phyloP scores from a whole-genome alignment of 2,113 vertebrate genomes.

The Xiphophorus hellerii region DNA sequence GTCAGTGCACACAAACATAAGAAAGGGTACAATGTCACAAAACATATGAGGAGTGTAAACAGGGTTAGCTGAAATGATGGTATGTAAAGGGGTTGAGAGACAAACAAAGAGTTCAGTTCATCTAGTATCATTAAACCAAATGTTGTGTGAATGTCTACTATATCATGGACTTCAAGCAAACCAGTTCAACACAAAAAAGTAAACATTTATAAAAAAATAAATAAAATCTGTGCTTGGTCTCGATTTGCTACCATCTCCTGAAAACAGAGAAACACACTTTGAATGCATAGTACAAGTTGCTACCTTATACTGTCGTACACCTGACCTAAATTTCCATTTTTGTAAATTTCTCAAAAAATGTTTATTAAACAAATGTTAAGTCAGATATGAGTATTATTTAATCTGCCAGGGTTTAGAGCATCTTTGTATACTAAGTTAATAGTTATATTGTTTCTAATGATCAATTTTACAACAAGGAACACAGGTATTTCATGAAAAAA shows the following conservation, averaged over 20 bases:
- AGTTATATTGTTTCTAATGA: background rate
- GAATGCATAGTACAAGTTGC: background rate
- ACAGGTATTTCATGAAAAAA: background rate
- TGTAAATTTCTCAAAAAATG: background rate
- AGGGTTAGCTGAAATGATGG: background rate
- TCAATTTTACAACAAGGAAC: background rate
- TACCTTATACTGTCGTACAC: background rate
- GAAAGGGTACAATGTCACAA: background rate
- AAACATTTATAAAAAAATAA: too few relatives aligned
- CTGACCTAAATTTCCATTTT: background rate
- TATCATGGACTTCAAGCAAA: background rate
- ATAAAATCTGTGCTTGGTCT: background rate
- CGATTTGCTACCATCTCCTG: background rate
- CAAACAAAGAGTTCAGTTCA: too few relatives aligned
- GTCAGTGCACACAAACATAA: slow-evolving; percentile 3
- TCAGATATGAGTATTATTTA: background rate
- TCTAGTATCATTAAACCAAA: background rate
- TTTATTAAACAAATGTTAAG: background rate
- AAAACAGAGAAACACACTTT: background rate
- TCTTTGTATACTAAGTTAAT: background rate
- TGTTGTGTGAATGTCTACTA: background rate
- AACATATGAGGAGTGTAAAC: slow-evolving; percentile 20
- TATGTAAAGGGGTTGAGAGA: background rate
- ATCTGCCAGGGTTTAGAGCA: background rate
- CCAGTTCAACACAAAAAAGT: too few relatives aligned